Conservation (phyloP, 2,888 invertebrate genomes). For the Aproaerema taeniolella region DNA sequence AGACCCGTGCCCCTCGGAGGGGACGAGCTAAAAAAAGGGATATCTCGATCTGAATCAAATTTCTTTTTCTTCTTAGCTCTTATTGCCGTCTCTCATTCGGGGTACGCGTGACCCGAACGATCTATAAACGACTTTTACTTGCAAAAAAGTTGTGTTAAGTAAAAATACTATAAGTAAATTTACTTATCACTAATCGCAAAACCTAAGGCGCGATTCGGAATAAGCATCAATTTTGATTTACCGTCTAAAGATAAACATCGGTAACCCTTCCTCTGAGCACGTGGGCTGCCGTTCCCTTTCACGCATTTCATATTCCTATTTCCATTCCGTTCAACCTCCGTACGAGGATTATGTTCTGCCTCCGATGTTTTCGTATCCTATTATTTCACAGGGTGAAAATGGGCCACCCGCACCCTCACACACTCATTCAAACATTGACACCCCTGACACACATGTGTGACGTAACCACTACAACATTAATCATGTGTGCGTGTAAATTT, state of each 20-base stretch:
- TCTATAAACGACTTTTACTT: too few relatives aligned
- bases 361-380: slow-evolving; percentile 77
- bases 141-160: too few relatives aligned
- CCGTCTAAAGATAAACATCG: slow-evolving; percentile 60
- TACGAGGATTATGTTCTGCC: slow-evolving; percentile 75
- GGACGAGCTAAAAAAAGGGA: too few relatives aligned
- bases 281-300: slow-evolving; percentile 63
- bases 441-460: slow-evolving; percentile 39
- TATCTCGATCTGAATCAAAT: too few relatives aligned
- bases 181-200: slow-evolving; percentile 6
- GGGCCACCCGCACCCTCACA: slow-evolving; percentile 66
- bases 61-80: too few relatives aligned
- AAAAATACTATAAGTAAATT: neutral
- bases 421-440: slow-evolving; percentile 49
- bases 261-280: slow-evolving; percentile 64
- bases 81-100: too few relatives aligned
- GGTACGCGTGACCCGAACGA: too few relatives aligned
- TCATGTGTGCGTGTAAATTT: slow-evolving; percentile 39
- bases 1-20: too few relatives aligned
- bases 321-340: slow-evolving; percentile 72
- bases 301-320: slow-evolving; percentile 74
- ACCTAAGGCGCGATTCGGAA: slow-evolving; percentile 33
- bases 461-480: slow-evolving; percentile 29
- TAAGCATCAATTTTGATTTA: slow-evolving; percentile 60
- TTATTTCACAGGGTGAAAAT: slow-evolving; percentile 77